Evolutionary conservation across 2,888 invertebrate genomes (phyloP), one percentile per base, ranked within the genome.

Genomic region (Synergus itoensis): DNA sequence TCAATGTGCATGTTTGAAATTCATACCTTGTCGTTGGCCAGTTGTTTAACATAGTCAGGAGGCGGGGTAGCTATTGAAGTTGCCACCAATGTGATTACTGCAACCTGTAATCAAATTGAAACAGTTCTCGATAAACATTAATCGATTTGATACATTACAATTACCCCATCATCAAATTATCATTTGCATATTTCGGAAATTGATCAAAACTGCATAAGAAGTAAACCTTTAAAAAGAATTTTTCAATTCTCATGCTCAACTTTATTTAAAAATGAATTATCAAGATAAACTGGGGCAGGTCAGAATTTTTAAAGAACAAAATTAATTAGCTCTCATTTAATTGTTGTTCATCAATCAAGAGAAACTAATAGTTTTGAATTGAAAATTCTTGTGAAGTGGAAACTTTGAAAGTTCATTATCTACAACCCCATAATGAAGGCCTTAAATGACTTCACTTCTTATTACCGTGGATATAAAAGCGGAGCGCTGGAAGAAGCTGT

Each of bases 11-110:
- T 53, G 64, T 69, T 75, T 78, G 41, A 73, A 53, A 79, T 82
- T 86, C 89, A 89, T 91, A 93, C 93, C 89, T 92, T 90, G 84
- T 93, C 92, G 80, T 90, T 88, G 85, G 91, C 90, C 60, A 89
- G 88, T 80, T 90, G 89, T 82, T 92, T 91, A 57, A 92, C 89
- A 82, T 92, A 92, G 84, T 92, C 92, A 64, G 92, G 90, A 77
- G 93, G 92, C 64, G 92, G 91, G 79, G 89, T 90, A 76, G 89
- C 89, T 81, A 84, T 85, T 67, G 90, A 84, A 80, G 90, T 86
- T 81, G 88, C 87, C 84, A 91, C 87, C 86, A 91, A 85, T 79
- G 90, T 87, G 81, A 91, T 86, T 85, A 91, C 82, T 84, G 88
- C 85, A 80, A 90, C 85, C 92, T 93, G 89, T 84, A 92, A 91